These are phyloP conservation scores for Zoanthus sociatus DNA, from an alignment of 92 coral and sea anemone species.

Conservation along the genomic window DNA sequence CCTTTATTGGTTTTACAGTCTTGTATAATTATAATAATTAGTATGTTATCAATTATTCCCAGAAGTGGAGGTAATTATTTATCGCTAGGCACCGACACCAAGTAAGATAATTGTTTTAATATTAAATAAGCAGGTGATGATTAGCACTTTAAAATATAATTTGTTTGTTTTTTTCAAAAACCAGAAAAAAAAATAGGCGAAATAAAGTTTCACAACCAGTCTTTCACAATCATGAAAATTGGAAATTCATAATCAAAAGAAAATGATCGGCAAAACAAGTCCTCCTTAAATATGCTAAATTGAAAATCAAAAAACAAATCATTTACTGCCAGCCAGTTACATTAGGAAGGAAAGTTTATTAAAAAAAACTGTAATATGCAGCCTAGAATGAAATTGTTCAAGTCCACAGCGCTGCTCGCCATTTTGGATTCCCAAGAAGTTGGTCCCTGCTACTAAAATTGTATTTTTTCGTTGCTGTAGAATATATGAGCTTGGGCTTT, in stretches of 20 bases:
- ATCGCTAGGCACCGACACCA: too few relatives aligned
- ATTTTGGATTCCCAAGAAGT: background rate
- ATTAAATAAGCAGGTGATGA: background rate
- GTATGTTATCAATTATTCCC: too few relatives aligned
- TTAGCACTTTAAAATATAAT: background rate
- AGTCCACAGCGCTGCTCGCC: background rate
- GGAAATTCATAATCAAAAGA: too few relatives aligned
- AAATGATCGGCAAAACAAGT: background rate
- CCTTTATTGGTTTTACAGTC: background rate
- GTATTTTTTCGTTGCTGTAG: background rate
- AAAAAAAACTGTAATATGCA: background rate
- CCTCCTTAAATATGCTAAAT: background rate
- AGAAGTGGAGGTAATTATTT: too few relatives aligned
- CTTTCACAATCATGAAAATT: too few relatives aligned
- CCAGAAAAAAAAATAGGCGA: background rate
- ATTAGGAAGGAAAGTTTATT: too few relatives aligned
- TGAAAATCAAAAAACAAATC: background rate
- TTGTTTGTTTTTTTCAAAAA: background rate
- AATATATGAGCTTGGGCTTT: background rate
- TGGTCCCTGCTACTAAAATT: background rate
- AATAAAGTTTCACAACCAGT: too few relatives aligned
- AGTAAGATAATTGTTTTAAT: too few relatives aligned
- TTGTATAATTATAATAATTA: too few relatives aligned
- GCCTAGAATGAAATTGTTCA: background rate
- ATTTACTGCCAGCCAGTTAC: background rate